A percentile compares a stretch with the other conserved stretches of the same genome.
phyloP scores from a whole-genome alignment of 1,140 invertebrate species.

The Diorhabda elongata region DNA sequence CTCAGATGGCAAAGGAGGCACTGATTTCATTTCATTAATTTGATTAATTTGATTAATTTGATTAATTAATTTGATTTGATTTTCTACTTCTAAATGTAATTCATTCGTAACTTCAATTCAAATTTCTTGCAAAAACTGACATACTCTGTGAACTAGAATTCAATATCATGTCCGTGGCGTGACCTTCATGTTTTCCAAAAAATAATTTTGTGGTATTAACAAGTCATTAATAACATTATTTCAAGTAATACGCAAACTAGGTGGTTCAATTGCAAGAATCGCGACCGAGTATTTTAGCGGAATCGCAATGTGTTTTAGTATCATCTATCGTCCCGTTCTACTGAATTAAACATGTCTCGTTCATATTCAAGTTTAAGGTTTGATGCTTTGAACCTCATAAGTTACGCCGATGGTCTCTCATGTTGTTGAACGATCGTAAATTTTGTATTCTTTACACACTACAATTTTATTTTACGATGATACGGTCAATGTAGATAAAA shows the following conservation, averaged over 20 bases:
- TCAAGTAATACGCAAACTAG: not conserved
- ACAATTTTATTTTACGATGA: not conserved
- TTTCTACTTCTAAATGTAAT: no score
- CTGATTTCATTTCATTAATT: no score
- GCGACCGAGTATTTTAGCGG: conserved; percentile 1
- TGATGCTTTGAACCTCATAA: conserved; percentile 2
- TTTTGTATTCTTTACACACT: not conserved
- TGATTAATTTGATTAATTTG: no score
- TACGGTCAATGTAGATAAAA: not conserved
- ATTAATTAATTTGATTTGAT: no score
- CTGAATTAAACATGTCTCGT: conserved; percentile 2
- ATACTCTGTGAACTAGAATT: no score
- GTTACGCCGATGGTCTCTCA: not conserved
- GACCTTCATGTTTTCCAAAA: no score
- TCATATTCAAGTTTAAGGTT: not conserved
- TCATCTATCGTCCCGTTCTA: not conserved
- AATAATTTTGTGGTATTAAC: no score
- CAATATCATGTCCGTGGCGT: no score
- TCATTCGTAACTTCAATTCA: no score
- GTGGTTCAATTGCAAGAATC: not conserved
- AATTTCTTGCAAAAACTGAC: no score
- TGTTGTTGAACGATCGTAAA: not conserved
- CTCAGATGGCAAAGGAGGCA: no score
- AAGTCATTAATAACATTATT: not conserved
- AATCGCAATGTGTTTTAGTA: not conserved